Conservation (phyloP, 2,888 invertebrate genomes). For the Cheilosia grossa region DNA sequence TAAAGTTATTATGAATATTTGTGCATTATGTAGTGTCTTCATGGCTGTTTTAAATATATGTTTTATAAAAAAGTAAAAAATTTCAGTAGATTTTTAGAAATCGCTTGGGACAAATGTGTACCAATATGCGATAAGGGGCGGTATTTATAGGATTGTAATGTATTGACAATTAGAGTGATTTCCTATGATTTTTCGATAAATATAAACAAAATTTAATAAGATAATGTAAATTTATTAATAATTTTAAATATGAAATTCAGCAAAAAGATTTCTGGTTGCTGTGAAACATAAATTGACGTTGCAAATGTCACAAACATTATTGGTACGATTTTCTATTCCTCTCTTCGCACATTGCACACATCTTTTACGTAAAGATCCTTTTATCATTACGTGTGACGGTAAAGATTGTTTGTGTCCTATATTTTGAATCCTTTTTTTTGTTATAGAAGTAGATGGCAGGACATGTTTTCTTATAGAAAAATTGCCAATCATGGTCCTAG, state of each 20-base stretch:
- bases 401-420: slow-evolving; percentile 11
- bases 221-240: too few species aligned
- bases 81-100: too few species aligned
- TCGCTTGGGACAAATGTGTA: too few species aligned
- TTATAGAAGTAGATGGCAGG: slow-evolving; percentile 22
- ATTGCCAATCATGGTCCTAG: slow-evolving; percentile 4
- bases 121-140: not conserved
- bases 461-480: slow-evolving; percentile 15
- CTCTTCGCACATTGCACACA: slow-evolving; percentile 3
- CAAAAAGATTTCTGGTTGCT: slow-evolving; percentile 37
- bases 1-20: too few species aligned
- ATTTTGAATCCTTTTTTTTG: slow-evolving; percentile 5
- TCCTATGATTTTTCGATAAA: too few species aligned
- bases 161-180: too few species aligned
- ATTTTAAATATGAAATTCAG: slow-evolving; percentile 11
- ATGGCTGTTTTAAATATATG: too few species aligned
- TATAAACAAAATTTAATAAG: too few species aligned
- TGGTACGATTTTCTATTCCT: slow-evolving; percentile 28
- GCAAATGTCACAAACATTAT: slow-evolving; percentile 39
- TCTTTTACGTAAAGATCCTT: not conserved
- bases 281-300: slow-evolving; percentile 48
- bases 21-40: too few species aligned
- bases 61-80: too few species aligned
- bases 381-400: slow-evolving; percentile 24
- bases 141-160: too few species aligned